These are phyloP conservation scores for Steromphala cineraria DNA, from an alignment of 2,888 invertebrate genomes.

Conservation along the genomic window DNA sequence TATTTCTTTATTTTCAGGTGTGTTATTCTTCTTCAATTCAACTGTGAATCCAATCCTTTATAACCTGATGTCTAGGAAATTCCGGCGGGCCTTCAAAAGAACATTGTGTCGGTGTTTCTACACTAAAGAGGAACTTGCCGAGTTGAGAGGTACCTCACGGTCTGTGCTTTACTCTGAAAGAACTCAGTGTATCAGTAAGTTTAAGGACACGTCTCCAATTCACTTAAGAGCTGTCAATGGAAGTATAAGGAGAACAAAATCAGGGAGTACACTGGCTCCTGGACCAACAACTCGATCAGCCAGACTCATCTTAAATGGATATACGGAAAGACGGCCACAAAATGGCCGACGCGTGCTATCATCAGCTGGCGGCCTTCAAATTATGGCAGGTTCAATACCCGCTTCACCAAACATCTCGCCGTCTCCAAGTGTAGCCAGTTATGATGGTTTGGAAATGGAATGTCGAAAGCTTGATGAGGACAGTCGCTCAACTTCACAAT, in stretches of 20 bases:
- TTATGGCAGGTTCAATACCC: not conserved
- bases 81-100: conserved; percentile 92
- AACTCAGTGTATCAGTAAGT: conserved; percentile 46
- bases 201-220: conserved; percentile 25
- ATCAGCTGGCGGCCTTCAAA: not conserved
- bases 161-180: conserved; percentile 25
- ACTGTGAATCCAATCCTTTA: conserved; percentile 95
- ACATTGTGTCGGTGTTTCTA: conserved; percentile 71
- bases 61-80: conserved; percentile 95
- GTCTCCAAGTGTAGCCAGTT: not conserved
- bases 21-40: conserved; percentile 93
- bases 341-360: conserved; percentile 3
- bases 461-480: not conserved
- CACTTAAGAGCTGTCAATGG: conserved; percentile 27
- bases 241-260: conserved; percentile 25
- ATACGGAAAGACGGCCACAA: not conserved
- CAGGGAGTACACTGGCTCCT: not conserved
- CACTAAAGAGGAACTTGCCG: conserved; percentile 47
- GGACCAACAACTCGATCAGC: not conserved
- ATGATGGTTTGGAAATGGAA: conserved; percentile 10
- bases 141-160: conserved; percentile 34
- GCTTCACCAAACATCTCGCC: conserved; percentile 2
- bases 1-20: conserved; percentile 77
- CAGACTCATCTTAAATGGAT: not conserved
- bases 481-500: not conserved